Percentiles rank a stretch among this genome's conserved stretches.
Evolutionary conservation across 1,140 invertebrate genomes (phyloP).

Genomic region (Orchestia grillus): DNA sequence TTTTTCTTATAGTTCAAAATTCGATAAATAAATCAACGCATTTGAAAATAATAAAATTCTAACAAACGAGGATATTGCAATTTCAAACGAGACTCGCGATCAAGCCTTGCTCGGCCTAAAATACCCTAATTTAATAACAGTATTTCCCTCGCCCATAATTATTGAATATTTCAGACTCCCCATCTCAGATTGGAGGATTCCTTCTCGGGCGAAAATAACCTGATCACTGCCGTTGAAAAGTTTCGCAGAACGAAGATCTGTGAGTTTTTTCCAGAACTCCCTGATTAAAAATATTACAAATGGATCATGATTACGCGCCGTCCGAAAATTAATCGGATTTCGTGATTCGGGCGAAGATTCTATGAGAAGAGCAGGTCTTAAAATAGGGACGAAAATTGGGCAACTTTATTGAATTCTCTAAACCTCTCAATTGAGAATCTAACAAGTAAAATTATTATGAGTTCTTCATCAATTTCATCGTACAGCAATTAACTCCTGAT

Average conservation of each 20-base stretch:
- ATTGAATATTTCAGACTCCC: not conserved
- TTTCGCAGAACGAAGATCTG: conserved; percentile 10
- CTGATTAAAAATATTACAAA: conserved; percentile 54
- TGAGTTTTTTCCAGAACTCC: not conserved
- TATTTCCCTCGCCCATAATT: not conserved
- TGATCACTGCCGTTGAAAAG: not conserved
- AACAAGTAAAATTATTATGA: not conserved
- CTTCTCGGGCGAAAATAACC: conserved; percentile 11
- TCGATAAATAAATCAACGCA: too few species aligned
- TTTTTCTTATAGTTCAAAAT: too few species aligned
- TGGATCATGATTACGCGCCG: conserved; percentile 48
- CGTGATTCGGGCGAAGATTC: not conserved
- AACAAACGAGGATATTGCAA: not conserved
- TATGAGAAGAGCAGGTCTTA: not conserved
- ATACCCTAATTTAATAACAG: not conserved
- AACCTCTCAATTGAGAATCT: not conserved
- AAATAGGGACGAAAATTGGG: not conserved
- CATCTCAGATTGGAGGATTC: conserved; percentile 25
- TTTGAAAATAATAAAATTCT: too few species aligned
- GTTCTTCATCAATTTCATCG: not conserved
- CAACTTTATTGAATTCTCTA: conserved; percentile 49
- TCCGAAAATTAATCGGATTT: conserved; percentile 44
- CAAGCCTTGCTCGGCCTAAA: not conserved
- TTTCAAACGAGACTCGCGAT: not conserved
- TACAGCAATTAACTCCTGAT: too few species aligned